Evolutionary conservation across 2,113 vertebrate genomes (phyloP).

Genomic region (Guaruba guarouba): DNA sequence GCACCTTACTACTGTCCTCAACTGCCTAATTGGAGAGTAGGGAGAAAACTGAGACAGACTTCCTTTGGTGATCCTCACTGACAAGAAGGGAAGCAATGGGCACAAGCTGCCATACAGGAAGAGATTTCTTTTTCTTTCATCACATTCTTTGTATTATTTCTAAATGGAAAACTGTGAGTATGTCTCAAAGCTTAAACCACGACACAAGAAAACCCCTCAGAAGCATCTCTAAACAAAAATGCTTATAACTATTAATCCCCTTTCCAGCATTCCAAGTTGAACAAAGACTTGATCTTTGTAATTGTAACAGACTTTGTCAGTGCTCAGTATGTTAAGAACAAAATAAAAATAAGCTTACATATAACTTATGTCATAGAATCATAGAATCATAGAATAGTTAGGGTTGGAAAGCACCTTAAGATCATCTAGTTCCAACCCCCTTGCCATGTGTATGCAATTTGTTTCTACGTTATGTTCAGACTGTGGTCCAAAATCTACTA

Average conservation of each 20-base stretch:
- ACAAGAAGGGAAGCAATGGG: not conserved
- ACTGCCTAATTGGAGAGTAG: not conserved
- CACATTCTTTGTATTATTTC: not conserved
- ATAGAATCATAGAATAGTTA: too few relatives aligned
- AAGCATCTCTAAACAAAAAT: not conserved
- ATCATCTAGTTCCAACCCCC: too few relatives aligned
- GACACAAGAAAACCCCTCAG: not conserved
- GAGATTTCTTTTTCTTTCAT: not conserved
- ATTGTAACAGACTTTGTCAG: not conserved
- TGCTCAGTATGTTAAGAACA: not conserved
- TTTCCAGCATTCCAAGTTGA: accelerated
- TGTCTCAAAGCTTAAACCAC: not conserved
- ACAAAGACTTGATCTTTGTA: not conserved
- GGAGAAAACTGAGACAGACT: not conserved
- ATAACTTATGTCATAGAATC: not conserved
- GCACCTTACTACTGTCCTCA: not conserved
- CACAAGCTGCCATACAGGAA: not conserved
- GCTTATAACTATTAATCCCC: not conserved
- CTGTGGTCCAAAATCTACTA: not conserved
- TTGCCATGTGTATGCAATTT: not conserved
- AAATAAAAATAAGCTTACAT: not conserved
- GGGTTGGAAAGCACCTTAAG: too few relatives aligned
- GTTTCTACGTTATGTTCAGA: not conserved
- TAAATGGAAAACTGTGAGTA: not conserved
- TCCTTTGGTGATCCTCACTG: not conserved